A percentile compares a stretch with the other conserved stretches of the same genome.
These are phyloP conservation scores for Vulpes ferrilata DNA, from an alignment of 2,113 vertebrate species.

Conservation along the genomic window DNA sequence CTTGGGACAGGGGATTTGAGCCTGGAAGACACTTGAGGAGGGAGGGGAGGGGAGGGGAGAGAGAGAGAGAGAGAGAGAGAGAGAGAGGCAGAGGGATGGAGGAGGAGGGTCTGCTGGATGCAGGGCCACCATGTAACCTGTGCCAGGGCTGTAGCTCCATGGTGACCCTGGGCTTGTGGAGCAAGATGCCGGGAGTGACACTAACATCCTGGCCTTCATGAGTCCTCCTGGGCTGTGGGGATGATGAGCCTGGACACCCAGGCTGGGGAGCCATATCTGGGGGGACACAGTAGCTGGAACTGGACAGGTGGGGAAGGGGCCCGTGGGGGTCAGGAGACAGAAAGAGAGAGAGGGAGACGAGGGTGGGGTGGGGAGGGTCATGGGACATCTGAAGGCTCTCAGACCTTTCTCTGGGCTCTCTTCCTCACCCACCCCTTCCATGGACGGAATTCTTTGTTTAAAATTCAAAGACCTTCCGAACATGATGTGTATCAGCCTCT, in stretches of 20 bases:
- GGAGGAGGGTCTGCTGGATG: neutral
- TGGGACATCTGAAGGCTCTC: neutral
- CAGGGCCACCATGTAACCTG: neutral
- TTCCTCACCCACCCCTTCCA: neutral
- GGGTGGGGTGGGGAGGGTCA: neutral
- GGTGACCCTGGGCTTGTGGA: neutral
- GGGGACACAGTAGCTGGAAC: conserved; percentile 71
- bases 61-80: too few species aligned
- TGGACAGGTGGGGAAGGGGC: conserved; percentile 36
- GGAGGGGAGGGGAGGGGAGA: too few species aligned
- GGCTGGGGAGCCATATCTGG: neutral
- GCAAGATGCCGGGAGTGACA: neutral
- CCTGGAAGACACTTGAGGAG: too few species aligned
- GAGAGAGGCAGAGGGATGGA: neutral
- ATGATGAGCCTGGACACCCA: too few species aligned
- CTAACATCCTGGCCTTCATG: neutral
- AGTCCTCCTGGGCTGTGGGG: too few species aligned
- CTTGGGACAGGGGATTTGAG: neutral
- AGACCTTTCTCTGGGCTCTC: neutral
- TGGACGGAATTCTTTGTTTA: neutral
- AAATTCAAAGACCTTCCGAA: neutral
- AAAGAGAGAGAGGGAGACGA: neutral
- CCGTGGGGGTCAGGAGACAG: neutral
- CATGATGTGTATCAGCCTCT: neutral
- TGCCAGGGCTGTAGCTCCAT: neutral